Evolutionary conservation across 23 tunicate genomes (phyloP), one percentile per base, ranked within the genome.

Genomic region (Halocynthia roretzi): DNA sequence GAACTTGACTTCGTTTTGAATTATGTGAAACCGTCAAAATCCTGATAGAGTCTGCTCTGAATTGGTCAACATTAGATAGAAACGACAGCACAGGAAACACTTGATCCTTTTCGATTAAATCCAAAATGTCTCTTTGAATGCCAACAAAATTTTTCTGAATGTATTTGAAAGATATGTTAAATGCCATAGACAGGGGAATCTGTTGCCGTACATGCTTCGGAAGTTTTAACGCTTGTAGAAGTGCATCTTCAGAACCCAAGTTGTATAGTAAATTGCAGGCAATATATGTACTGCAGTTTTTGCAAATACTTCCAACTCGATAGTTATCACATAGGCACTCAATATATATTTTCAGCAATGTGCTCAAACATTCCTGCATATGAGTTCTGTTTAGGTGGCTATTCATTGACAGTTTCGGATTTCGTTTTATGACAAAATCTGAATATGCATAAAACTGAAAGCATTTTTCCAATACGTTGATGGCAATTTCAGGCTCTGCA

Each of bases 11-110:
- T 8, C 51, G 55, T 71, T 90, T 90, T 0, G 97, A 90, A 71
- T 55, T 71, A 56, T 90, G 97, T 7, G 97, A 90, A 63, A 68
- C 67, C 66, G 91, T 81, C 15, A 90, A 81, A 68, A 85, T 71
- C 15, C 58, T 23, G 5, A 89, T 7, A 53, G 44, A 63, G 7
- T 80, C 57, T 31, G 60, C 14, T 23, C 87, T 63, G 0, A 79
- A 51, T 60, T 70, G 20, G 12, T 71, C 60, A 9, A 89, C 52
- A 51, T n/a, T 51, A 40, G 61, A 54, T 8, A 54, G 19, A 57
- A 72, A 61, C 0, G 81, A 77, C 2, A 78, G 55, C 15, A 88
- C 54, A 56, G 52, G 9, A 58, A 73, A 49, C 52, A 53, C 62
- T 7, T 53, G 19, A 2, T 77, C 70, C 7, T 53, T 51, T 18